Evolutionary conservation across 2,888 invertebrate species (phyloP), one percentile per base, ranked within the genome.

Genomic region (Ichneumon xanthorius): DNA sequence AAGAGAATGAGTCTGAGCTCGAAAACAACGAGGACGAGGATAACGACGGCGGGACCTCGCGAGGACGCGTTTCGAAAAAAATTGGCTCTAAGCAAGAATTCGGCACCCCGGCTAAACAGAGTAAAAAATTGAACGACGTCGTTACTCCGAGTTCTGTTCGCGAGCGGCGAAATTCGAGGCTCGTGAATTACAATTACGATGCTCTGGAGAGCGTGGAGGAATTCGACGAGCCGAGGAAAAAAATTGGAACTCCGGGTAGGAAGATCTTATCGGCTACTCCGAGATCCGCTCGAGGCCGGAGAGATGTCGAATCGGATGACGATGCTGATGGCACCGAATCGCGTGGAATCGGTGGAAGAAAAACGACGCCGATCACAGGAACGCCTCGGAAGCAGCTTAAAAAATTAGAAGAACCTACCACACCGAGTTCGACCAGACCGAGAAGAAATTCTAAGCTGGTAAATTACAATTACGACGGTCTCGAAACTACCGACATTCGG

Each of bases 111-210:
- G 33, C 58, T 6, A 78, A 37, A 37, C 19, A 55, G 16, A 7
- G 4, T 0, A 75, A 71, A 67, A 37, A 37, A 9, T 5, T 50
- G 0, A 61, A 55, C 2, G 63, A 70, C 19, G 53, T 33, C 7
- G n/a, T 9, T 14, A 82, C 58, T 1, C 77, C 80, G n/a, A 78
- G 63, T 9, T 78, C 83, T 0, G 48, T 26, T 26, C 70, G 80
- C 19, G 14, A 68, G n/a, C 79, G 73, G 22, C 65, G 80, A 40
- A 80, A 75, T 16, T 45, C 78, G 9, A 26, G 61, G 22, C 61
- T 73, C 11, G 6, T 61, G 1, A 22, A 26, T 19, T 40, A 58
- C n/a, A 26, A 50, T 71, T n/a, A 37, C 19, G 73, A 82, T 53
- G 11, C 9, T 9, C 1, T 71, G 9, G 61, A 76, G 14, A 33